Evolutionary conservation across 2,113 vertebrate species (phyloP).

Genomic region (Syngnathus typhle): DNA sequence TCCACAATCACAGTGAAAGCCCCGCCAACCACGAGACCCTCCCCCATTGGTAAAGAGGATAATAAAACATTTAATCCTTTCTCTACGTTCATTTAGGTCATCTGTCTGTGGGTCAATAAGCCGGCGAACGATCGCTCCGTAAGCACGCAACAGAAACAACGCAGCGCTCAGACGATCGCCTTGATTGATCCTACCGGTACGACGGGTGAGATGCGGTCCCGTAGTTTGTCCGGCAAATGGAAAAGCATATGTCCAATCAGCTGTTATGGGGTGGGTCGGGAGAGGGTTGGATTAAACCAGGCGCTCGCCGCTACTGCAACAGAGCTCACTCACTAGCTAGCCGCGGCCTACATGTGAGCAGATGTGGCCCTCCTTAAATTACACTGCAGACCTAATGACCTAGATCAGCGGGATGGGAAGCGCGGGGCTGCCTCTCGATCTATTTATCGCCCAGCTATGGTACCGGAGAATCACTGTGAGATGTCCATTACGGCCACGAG

Average conservation of each 20-base stretch:
- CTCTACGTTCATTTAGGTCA: slow-evolving; percentile 63
- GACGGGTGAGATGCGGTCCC: not conserved
- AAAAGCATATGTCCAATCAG: slow-evolving; percentile 37
- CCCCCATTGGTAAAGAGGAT: slow-evolving; percentile 38
- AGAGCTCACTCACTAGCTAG: slow-evolving; percentile 21
- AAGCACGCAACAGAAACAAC: slow-evolving; percentile 23
- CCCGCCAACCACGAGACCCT: slow-evolving; percentile 20
- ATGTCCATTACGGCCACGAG: not conserved
- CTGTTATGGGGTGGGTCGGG: slow-evolving; percentile 27
- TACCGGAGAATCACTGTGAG: not conserved
- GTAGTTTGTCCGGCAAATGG: not conserved
- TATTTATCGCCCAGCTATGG: slow-evolving; percentile 27
- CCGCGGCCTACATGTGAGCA: slow-evolving; percentile 58
- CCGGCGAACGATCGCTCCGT: slow-evolving; percentile 31
- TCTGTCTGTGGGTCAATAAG: slow-evolving; percentile 61
- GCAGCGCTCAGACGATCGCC: slow-evolving; percentile 22
- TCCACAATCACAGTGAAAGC: slow-evolving; percentile 23
- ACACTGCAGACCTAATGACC: slow-evolving; percentile 70
- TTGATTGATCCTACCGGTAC: not conserved
- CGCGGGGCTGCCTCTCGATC: slow-evolving; percentile 41
- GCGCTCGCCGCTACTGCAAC: slow-evolving; percentile 34
- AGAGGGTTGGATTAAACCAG: slow-evolving; percentile 37
- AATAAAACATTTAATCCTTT: slow-evolving; percentile 65
- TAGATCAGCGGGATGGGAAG: slow-evolving; percentile 51
- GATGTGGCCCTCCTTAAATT: slow-evolving; percentile 64